These are phyloP conservation scores for Phacellophora camtschatica DNA, from an alignment of 30 jellyfish, hydroid and myxozoan species.

Conservation along the genomic window DNA sequence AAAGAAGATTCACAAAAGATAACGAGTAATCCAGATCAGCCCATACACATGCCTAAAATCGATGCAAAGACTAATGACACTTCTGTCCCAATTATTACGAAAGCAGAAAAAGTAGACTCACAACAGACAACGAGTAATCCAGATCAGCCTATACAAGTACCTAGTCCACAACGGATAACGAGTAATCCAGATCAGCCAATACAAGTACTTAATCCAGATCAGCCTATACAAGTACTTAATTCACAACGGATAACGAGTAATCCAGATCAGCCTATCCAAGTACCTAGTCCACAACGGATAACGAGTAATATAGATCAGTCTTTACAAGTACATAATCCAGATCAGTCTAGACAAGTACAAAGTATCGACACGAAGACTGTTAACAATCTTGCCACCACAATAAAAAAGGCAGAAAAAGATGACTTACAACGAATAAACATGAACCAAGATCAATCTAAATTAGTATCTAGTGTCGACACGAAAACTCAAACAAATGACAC, in stretches of 20 bases:
- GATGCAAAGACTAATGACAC: too few species aligned
- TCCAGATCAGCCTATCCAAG: background rate
- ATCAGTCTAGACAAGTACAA: background rate
- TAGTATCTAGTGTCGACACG: too few species aligned
- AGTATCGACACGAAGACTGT: background rate
- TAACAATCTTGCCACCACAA: background rate
- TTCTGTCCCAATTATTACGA: too few species aligned
- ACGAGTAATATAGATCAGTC: too few species aligned
- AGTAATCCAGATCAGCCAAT: too few species aligned
- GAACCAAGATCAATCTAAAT: too few species aligned
- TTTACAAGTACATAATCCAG: background rate
- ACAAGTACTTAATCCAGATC: background rate
- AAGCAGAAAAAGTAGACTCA: background rate
- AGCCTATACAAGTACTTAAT: background rate
- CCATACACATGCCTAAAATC: background rate
- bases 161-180: background rate
- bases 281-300: background rate
- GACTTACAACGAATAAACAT: too few species aligned
- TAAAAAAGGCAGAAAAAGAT: too few species aligned
- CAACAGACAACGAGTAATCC: background rate
- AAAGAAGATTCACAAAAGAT: constrained; percentile 23
- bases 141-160: background rate
- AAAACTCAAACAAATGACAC: background rate
- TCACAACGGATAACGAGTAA: background rate
- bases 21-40: background rate